Percentiles rank a stretch among this genome's conserved stretches.
Conservation (phyloP, 2,888 invertebrate genomes). For the Oegoconia quadripuncta region DNA sequence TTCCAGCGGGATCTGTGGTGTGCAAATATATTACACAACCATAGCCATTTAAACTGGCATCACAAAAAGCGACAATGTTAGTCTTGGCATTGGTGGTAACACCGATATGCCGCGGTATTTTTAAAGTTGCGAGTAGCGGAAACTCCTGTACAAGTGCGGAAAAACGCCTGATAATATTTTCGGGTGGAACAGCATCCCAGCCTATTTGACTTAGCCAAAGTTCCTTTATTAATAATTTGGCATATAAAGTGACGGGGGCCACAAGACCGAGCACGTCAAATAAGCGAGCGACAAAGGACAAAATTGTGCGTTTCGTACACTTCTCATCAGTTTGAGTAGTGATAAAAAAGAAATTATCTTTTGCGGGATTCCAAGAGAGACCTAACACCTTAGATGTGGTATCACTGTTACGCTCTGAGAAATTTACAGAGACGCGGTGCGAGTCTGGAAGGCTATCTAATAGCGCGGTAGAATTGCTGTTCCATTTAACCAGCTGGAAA, state of each 20-base stretch:
- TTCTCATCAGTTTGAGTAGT: neutral
- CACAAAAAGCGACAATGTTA: constrained; percentile 4
- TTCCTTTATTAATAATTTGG: constrained; percentile 7
- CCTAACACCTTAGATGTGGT: constrained; percentile 1
- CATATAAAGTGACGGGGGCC: constrained; percentile 7
- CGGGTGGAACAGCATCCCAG: constrained; percentile 4
- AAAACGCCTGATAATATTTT: neutral
- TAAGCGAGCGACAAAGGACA: constrained; percentile 10
- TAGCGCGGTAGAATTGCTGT: constrained; percentile 6
- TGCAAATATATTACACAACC: constrained; percentile 5
- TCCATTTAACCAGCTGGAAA: constrained; percentile 7
- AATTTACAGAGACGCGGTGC: neutral
- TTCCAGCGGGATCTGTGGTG: neutral
- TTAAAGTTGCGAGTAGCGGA: neutral
- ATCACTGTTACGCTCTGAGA: neutral
- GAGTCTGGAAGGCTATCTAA: constrained; percentile 3
- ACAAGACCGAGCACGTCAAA: constrained; percentile 12
- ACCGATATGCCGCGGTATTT: constrained; percentile 8
- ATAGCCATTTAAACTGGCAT: constrained; percentile 8
- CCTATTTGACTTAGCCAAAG: constrained; percentile 1
- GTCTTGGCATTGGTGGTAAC: neutral
- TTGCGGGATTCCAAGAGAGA: constrained; percentile 2
- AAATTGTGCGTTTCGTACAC: constrained; percentile 9
- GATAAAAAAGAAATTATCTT: constrained; percentile 5
- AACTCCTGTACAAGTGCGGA: neutral